Conservation (phyloP, 2,888 invertebrate genomes). For the Podabrus alpinus region DNA sequence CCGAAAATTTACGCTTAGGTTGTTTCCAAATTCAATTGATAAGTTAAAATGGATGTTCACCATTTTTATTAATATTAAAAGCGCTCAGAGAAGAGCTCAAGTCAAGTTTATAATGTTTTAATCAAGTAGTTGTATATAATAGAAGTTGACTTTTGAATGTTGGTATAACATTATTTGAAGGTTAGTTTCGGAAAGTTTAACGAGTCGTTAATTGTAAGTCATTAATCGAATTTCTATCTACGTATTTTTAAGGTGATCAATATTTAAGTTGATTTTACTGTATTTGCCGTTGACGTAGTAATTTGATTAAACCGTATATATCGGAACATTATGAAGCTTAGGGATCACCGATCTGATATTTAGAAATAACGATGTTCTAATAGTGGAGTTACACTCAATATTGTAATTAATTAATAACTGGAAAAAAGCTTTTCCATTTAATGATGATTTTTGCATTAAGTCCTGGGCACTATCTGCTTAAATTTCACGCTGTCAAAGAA, state of each 20-base stretch:
- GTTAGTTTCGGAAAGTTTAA: not conserved
- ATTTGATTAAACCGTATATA: not conserved
- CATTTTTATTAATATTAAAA: not conserved
- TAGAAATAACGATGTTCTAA: not conserved
- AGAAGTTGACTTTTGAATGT: not conserved
- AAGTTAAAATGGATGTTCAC: conserved; percentile 31
- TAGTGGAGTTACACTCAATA: not conserved
- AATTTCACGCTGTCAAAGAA: conserved; percentile 24
- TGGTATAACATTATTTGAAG: not conserved
- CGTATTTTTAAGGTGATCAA: not conserved
- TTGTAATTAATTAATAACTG: not conserved
- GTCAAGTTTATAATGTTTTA: not conserved
- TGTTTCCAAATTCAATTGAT: conserved; percentile 42
- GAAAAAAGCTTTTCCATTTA: not conserved
- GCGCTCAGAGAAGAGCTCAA: not conserved
- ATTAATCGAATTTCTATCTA: not conserved
- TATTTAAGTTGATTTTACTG: not conserved
- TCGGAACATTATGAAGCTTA: not conserved
- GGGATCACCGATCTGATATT: not conserved
- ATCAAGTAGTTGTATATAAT: not conserved
- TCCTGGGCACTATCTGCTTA: conserved; percentile 1
- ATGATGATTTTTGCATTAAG: not conserved
- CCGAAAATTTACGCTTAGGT: conserved; percentile 42
- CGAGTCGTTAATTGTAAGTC: not conserved
- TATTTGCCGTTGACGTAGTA: not conserved